These are phyloP conservation scores for Xestoiulus laeticollis DNA, from an alignment of 2,888 invertebrate genomes.

Conservation along the genomic window DNA sequence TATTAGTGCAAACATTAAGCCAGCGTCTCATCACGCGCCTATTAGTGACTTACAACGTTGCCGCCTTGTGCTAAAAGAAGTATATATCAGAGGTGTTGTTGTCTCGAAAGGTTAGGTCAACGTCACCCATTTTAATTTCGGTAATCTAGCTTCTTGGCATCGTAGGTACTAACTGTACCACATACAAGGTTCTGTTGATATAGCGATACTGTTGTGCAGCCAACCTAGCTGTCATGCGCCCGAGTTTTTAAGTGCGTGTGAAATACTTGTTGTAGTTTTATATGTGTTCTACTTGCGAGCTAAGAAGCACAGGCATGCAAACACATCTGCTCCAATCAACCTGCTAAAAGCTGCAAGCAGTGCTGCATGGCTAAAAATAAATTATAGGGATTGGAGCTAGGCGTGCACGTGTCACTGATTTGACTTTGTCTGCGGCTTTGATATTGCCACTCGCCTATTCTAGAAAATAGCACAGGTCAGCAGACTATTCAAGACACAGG, in stretches of 20 bases:
- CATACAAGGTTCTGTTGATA: not conserved
- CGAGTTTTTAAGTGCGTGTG: not conserved
- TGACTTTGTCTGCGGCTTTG: not conserved
- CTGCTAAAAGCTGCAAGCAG: constrained; percentile 26
- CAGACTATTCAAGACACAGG: not conserved
- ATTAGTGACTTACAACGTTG: not conserved
- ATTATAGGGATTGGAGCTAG: not conserved
- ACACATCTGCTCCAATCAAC: constrained; percentile 19
- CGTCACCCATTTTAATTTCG: not conserved
- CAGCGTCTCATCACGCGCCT: not conserved
- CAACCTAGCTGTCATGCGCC: not conserved
- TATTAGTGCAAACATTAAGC: constrained; percentile 13
- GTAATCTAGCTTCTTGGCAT: not conserved
- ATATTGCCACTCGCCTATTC: constrained; percentile 6
- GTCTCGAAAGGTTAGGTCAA: not conserved
- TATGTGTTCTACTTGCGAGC: not conserved
- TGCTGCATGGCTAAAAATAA: constrained; percentile 26
- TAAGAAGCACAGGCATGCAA: constrained; percentile 5
- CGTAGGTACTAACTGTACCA: not conserved
- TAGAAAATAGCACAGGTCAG: constrained; percentile 20
- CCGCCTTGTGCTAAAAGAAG: constrained; percentile 21
- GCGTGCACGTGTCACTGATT: constrained; percentile 9
- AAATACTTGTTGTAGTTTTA: not conserved
- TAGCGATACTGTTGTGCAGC: not conserved
- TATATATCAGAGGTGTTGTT: constrained; percentile 6